Evolutionary conservation across 2,797 vertebrate genomes (phyloP).

Genomic region (Taeniopygia guttata): DNA sequence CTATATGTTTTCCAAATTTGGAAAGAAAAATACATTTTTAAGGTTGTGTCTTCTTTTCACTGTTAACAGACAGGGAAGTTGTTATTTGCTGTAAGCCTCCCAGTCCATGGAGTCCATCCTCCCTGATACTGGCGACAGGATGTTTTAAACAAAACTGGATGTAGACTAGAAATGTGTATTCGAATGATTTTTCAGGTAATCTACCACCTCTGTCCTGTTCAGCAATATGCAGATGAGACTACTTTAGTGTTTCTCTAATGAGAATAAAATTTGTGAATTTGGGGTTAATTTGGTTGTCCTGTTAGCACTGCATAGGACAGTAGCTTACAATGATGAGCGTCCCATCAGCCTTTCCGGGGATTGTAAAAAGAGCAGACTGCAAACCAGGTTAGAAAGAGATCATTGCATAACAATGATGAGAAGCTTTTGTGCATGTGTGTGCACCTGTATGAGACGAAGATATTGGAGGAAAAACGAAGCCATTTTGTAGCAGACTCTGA

Average conservation of each 20-base stretch:
- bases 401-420: neutral
- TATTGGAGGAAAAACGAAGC: neutral
- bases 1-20: neutral
- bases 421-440: neutral
- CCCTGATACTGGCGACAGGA: neutral
- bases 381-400: neutral
- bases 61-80: neutral
- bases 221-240: neutral
- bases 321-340: rapidly evolving
- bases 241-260: neutral
- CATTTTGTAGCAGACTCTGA: neutral
- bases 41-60: neutral
- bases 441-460: neutral
- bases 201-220: neutral
- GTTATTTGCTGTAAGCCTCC: neutral
- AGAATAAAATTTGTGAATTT: neutral
- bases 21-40: neutral
- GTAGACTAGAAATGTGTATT: neutral
- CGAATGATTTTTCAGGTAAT: neutral
- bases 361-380: neutral
- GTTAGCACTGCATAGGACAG: neutral
- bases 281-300: neutral
- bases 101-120: neutral
- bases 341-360: neutral
- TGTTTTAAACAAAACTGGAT: neutral